These are phyloP conservation scores for Scaptomyza montana DNA, from an alignment of 1,140 invertebrate species.

Conservation along the genomic window DNA sequence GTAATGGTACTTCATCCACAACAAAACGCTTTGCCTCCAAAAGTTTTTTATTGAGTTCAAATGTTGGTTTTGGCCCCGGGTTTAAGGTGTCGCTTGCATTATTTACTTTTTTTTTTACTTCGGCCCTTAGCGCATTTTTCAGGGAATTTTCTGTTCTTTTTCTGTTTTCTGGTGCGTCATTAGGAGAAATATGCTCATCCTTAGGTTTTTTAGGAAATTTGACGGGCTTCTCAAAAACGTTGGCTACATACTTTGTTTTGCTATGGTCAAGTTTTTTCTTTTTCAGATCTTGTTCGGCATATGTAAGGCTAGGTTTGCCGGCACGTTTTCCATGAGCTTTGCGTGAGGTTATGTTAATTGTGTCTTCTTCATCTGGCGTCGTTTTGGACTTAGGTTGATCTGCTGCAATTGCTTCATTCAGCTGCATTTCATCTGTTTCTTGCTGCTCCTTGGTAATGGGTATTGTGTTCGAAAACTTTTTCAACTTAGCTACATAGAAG, in stretches of 20 bases:
- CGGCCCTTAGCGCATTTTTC: not conserved
- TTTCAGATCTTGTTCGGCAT: constrained; percentile 68
- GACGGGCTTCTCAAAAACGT: constrained; percentile 78
- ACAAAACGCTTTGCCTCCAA: no score
- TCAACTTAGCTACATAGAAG: constrained; percentile 99
- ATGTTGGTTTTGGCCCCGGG: no score
- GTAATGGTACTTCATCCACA: no score
- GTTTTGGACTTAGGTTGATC: constrained; percentile 36
- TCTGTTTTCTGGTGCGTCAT: constrained; percentile 3
- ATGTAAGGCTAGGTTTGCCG: constrained; percentile 71
- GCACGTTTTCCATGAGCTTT: constrained; percentile 76
- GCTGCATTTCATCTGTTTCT: constrained; percentile 82
- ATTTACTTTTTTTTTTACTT: no score
- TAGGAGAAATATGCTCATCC: constrained; percentile 3
- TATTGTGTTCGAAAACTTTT: constrained; percentile 96
- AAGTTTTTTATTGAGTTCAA: no score
- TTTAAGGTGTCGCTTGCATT: no score
- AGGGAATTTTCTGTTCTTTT: not conserved
- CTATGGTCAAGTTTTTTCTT: constrained; percentile 80
- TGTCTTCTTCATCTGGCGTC: constrained; percentile 40
- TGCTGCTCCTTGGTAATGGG: constrained; percentile 85
- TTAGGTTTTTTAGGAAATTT: constrained; percentile 71
- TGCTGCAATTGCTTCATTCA: constrained; percentile 72
- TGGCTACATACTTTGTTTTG: constrained; percentile 83
- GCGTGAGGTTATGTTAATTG: constrained; percentile 42